phyloP scores from a whole-genome alignment of 2,113 vertebrate species.

The Mystacornis crossleyi region DNA sequence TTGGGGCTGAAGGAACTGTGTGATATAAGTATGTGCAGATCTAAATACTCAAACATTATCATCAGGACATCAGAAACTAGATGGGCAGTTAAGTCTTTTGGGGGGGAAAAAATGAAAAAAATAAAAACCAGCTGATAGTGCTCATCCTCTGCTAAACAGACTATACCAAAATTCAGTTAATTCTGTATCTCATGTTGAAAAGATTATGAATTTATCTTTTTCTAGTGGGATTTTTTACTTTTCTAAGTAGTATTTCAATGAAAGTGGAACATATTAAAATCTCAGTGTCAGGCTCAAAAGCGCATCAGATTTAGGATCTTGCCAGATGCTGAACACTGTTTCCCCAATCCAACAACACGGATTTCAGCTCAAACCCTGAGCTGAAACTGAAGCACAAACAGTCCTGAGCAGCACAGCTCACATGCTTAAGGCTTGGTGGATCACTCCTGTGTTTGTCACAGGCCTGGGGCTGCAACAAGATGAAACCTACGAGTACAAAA shows the following conservation, averaged over 20 bases:
- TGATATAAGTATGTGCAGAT: background rate
- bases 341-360: background rate
- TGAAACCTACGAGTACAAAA: background rate
- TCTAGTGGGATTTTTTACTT: background rate
- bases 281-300: background rate
- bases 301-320: background rate
- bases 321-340: background rate
- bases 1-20: background rate
- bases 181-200: background rate
- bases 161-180: background rate
- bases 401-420: background rate
- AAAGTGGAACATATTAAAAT: background rate
- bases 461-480: background rate
- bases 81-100: background rate
- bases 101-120: accelerated
- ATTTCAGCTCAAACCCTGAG: background rate
- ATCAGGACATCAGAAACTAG: background rate
- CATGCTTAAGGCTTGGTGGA: background rate
- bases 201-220: background rate
- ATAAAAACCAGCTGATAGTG: background rate
- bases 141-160: background rate
- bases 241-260: background rate
- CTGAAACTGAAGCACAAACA: background rate
- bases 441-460: background rate
- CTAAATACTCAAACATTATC: background rate